Evolutionary conservation across 2,888 invertebrate species (phyloP).

Genomic region (Drosophila anomelani): DNA sequence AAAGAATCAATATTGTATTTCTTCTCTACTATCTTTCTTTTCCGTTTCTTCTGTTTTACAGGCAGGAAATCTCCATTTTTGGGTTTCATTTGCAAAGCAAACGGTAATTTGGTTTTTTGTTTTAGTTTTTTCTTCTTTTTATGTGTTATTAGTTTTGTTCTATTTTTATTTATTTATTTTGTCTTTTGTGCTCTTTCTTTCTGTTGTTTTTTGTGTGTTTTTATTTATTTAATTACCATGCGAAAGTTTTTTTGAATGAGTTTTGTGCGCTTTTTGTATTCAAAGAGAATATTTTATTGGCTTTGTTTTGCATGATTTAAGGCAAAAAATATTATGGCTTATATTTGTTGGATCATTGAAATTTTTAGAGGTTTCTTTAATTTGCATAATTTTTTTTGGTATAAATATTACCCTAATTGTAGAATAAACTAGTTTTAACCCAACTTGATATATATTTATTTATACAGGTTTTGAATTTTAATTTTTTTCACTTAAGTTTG

Average conservation of each 20-base stretch:
- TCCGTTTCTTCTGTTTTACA: slow-evolving; percentile 81
- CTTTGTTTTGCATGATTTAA: not conserved
- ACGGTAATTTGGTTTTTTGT: slow-evolving; percentile 79
- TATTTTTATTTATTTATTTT: slow-evolving; percentile 27
- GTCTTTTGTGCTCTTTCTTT: slow-evolving; percentile 15
- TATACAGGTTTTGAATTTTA: not conserved
- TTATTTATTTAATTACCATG: slow-evolving; percentile 40
- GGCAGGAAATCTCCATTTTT: slow-evolving; percentile 84
- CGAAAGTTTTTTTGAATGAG: slow-evolving; percentile 41
- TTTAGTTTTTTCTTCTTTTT: slow-evolving; percentile 12
- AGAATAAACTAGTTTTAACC: not conserved
- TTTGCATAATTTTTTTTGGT: slow-evolving; percentile 10
- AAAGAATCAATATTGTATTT: slow-evolving; percentile 43
- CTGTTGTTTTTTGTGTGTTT: slow-evolving; percentile 22
- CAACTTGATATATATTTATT: too few species aligned
- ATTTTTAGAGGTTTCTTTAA: not conserved
- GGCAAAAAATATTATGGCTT: not conserved
- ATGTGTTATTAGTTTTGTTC: slow-evolving; percentile 32
- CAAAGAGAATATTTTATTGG: slow-evolving; percentile 24
- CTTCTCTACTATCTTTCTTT: slow-evolving; percentile 63
- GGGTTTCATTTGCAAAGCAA: slow-evolving; percentile 84
- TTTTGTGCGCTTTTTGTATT: slow-evolving; percentile 41
- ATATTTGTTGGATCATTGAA: not conserved
- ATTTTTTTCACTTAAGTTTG: not conserved
- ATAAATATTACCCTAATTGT: not conserved